Evolutionary conservation across 2,797 vertebrate genomes (phyloP).

Genomic region (Falco biarmicus): DNA sequence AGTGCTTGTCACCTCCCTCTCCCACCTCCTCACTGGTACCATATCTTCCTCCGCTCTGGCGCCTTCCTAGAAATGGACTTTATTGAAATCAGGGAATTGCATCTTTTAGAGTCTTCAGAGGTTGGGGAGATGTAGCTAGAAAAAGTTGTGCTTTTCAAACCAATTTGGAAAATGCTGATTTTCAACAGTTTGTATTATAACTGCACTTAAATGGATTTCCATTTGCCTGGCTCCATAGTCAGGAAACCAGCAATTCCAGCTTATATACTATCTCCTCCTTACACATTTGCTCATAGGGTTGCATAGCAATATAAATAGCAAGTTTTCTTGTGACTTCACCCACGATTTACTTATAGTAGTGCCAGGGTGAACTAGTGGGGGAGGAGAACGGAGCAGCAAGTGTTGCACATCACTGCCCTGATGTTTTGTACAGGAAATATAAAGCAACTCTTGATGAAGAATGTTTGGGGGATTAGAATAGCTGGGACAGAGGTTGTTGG

Average conservation of each 20-base stretch:
- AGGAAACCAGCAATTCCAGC: not conserved
- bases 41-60: not conserved
- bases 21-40: accelerated
- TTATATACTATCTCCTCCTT: not conserved
- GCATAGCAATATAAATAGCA: not conserved
- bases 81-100: not conserved
- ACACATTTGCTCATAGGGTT: not conserved
- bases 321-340: not conserved
- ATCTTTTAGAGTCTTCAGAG: not conserved
- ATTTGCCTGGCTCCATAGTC: not conserved
- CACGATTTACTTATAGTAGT: not conserved
- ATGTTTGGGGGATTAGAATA: not conserved
- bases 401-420: not conserved
- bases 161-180: not conserved
- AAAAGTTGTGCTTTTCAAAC: not conserved
- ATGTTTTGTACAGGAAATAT: not conserved
- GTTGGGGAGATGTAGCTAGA: not conserved
- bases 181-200: not conserved
- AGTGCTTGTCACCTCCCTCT: not conserved
- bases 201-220: not conserved
- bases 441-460: not conserved
- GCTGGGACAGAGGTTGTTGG: not conserved
- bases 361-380: not conserved
- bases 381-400: not conserved
- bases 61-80: not conserved